Base-by-base conservation (phyloP, 2,113 vertebrate species). In the Colaptes auratus region DNA sequence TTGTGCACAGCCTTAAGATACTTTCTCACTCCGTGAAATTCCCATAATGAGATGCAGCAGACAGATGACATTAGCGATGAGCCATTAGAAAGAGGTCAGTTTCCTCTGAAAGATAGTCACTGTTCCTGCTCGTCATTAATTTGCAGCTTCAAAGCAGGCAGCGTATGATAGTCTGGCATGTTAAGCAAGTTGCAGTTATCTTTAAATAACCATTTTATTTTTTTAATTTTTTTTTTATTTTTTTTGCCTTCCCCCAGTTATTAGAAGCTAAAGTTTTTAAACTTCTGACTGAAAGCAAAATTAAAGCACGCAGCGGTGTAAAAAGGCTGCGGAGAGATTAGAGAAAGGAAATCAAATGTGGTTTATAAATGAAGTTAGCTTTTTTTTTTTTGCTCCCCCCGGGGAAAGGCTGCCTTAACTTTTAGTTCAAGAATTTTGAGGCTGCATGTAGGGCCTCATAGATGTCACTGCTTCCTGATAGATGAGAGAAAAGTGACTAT, bases 1-100 rank as follows among this genome's bases (percentile, higher is more conserved):
- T 99, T 99, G 98, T 98, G 98, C 98, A 99, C 98, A 99, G 99
- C 98, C 99, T 98, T 98, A 98, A 99, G 99, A 99, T 98, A 99
- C 98, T 98, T 98, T 97, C 97, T 93, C 98, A 98, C 98, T 98
- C 98, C 98, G 98, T 98, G 98, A 98, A 98, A 99, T 99, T 98
- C 98, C 96, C 98, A 98, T 99, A 99, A 99, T 99, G 99, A 99
- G 98, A 99, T 98, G 98, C 98, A 98, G 98, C 98, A 98, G 98
- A 98, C 98, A 99, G 98, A 99, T 99, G 98, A 99, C 98, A 99
- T 98, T 98, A 98, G 98, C 98, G 96, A 98, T 98, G 98, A 97
- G 98, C 98, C 98, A 99, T 99, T 98, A 99, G 98, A 98, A 99
- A 98, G 98, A 98, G 99, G 99, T 99, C 99, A 99, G 99, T 99